These are phyloP conservation scores for Ericerus pela DNA, from an alignment of 1,140 invertebrate genomes.

Conservation along the genomic window DNA sequence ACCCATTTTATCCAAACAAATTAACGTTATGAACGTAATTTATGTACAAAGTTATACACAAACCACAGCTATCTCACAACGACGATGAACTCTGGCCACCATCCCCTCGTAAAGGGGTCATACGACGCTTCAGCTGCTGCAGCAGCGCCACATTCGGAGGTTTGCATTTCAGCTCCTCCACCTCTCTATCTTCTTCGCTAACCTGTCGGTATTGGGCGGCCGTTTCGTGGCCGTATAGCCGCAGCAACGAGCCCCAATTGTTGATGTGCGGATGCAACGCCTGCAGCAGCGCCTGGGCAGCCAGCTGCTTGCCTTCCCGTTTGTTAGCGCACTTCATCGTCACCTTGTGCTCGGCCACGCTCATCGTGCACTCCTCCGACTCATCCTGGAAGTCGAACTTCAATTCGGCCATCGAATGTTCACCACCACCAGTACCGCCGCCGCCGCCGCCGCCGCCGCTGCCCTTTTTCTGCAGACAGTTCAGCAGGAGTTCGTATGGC, in stretches of 20 bases:
- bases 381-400: conserved; percentile 78
- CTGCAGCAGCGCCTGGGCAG: conserved; percentile 87
- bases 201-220: neutral
- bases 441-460: conserved; percentile 38
- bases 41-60: no score
- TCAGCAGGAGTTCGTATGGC: conserved; percentile 81
- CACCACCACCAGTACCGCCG: no score
- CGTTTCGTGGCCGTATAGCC: conserved; percentile 78
- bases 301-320: conserved; percentile 87
- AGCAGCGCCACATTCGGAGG: neutral
- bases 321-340: conserved; percentile 85
- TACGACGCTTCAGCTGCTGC: neutral
- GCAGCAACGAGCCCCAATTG: conserved; percentile 85
- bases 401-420: no score
- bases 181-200: neutral
- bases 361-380: conserved; percentile 88
- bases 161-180: neutral
- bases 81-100: no score
- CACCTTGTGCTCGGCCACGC: conserved; percentile 78
- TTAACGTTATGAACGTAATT: no score
- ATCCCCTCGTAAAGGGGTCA: no score
- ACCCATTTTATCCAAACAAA: no score
- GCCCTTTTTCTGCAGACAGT: conserved; percentile 71
- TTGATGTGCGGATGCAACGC: conserved; percentile 78
- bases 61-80: no score